phyloP scores from a whole-genome alignment of 2,113 vertebrate genomes.

The Istiophorus platypterus region DNA sequence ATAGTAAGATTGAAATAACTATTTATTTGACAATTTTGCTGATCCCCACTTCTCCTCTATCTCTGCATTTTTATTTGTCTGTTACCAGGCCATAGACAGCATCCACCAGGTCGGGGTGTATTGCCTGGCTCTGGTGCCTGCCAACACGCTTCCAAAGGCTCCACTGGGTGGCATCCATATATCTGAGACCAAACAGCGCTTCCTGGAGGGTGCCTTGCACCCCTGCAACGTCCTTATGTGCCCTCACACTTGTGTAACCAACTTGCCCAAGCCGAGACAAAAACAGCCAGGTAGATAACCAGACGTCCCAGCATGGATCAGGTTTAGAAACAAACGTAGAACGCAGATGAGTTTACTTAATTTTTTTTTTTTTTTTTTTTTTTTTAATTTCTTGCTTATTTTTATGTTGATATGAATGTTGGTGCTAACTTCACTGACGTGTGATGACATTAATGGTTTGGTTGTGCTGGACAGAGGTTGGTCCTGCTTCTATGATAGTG shows the following conservation, averaged over 20 bases:
- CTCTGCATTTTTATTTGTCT: not conserved
- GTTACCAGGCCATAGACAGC: conserved; percentile 93
- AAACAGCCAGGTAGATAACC: conserved; percentile 91
- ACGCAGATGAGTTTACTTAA: not conserved
- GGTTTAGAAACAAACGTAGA: not conserved
- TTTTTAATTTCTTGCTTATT: conserved; percentile 15
- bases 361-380: not conserved
- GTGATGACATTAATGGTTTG: conserved; percentile 24
- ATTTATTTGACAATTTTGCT: not conserved
- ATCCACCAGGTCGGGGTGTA: conserved; percentile 98
- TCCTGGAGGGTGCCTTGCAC: conserved; percentile 93
- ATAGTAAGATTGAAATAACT: not conserved
- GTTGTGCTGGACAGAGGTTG: conserved; percentile 87
- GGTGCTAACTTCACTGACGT: not conserved
- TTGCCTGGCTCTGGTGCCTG: conserved; percentile 96
- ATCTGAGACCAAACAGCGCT: conserved; percentile 96
- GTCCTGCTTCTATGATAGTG: conserved; percentile 97
- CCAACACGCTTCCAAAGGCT: conserved; percentile 96
- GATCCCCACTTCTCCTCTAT: not conserved
- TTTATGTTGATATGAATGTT: not conserved
- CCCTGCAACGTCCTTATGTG: conserved; percentile 97
- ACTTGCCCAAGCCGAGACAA: conserved; percentile 95
- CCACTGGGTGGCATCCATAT: conserved; percentile 96
- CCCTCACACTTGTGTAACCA: conserved; percentile 96
- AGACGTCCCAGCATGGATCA: not conserved